Percentiles rank a stretch among this genome's conserved stretches.
Evolutionary conservation across 2,888 invertebrate genomes (phyloP).

Genomic region (Drosophila dives): DNA sequence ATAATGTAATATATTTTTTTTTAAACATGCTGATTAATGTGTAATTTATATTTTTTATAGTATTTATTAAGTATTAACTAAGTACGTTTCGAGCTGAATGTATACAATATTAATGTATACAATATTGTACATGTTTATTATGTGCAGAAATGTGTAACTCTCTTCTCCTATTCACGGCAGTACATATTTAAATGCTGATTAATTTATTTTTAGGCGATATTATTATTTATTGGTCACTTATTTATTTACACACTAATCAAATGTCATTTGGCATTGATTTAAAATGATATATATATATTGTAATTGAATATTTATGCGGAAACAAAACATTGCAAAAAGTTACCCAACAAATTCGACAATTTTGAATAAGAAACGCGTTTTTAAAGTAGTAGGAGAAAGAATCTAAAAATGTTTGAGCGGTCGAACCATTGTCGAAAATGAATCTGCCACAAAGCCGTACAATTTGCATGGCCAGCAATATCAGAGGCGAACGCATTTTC

Average conservation of each 20-base stretch:
- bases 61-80: not conserved
- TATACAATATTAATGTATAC: too few species aligned
- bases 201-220: not conserved
- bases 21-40: not conserved
- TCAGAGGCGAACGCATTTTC: conserved; percentile 47
- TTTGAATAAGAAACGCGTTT: conserved; percentile 21
- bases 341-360: conserved; percentile 1
- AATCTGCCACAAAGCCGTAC: conserved; percentile 28
- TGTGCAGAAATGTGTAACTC: not conserved
- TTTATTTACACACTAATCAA: not conserved
- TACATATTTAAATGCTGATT: not conserved
- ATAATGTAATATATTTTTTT: not conserved
- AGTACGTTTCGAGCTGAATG: not conserved
- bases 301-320: conserved; percentile 43
- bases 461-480: conserved; percentile 61
- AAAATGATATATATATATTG: conserved; percentile 14
- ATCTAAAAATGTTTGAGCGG: conserved; percentile 17
- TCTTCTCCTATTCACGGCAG: not conserved
- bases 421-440: conserved; percentile 11
- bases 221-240: not conserved
- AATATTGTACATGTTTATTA: not conserved
- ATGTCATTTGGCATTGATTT: not conserved
- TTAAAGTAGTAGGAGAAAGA: conserved; percentile 30
- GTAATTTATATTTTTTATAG: not conserved
- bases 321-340: conserved; percentile 34